Evolutionary conservation across 64 coral and sea anemone species (phyloP).

Genomic region (Pachyseris speciosa): DNA sequence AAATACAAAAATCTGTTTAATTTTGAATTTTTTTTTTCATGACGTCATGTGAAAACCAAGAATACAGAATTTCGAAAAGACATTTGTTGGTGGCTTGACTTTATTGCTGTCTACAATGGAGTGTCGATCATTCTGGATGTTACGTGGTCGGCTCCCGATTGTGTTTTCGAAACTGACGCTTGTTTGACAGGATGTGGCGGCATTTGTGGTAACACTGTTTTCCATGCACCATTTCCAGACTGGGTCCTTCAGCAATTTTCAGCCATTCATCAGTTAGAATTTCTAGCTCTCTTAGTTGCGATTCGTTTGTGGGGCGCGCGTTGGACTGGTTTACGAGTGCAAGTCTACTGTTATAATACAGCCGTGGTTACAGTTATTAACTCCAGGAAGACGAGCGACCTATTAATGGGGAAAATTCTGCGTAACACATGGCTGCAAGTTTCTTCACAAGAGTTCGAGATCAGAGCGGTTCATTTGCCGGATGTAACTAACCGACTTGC

Average conservation of each 20-base stretch:
- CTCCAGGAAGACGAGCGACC: neutral
- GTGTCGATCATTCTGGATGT: constrained; percentile 2
- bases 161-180: constrained; percentile 30
- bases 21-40: too few relatives aligned
- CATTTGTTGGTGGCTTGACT: constrained; percentile 32
- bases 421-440: constrained; percentile 7
- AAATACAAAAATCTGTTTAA: too few relatives aligned
- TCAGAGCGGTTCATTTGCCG: constrained; percentile 5
- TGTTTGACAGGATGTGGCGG: constrained; percentile 54
- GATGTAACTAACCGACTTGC: neutral
- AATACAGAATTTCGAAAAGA: too few relatives aligned
- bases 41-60: too few relatives aligned
- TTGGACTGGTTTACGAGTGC: neutral
- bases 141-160: constrained; percentile 12
- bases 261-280: constrained; percentile 44
- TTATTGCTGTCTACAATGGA: constrained; percentile 30
- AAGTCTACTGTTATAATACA: constrained; percentile 44
- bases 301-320: constrained; percentile 16
- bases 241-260: neutral
- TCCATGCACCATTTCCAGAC: constrained; percentile 27
- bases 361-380: constrained; percentile 32
- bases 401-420: neutral
- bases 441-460: constrained; percentile 4
- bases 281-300: constrained; percentile 7
- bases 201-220: neutral